Evolutionary conservation across 2,113 vertebrate species (phyloP).

Genomic region (Cyphomyrus discorhynchus): DNA sequence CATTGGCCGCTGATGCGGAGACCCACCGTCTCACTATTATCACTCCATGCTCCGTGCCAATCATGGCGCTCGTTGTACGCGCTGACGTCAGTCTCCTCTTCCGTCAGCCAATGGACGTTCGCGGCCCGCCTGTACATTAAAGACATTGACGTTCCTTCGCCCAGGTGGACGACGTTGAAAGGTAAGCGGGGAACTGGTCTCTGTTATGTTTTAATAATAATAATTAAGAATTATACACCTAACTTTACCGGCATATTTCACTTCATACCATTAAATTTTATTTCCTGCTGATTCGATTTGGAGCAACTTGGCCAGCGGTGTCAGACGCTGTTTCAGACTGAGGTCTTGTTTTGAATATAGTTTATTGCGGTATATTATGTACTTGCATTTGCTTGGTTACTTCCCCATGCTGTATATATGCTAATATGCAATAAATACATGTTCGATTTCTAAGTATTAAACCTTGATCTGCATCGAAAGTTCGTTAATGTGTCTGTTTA

Average conservation of each 20-base stretch:
- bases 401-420: not conserved
- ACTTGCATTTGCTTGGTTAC: not conserved
- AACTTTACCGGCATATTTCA: not conserved
- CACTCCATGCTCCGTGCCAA: conserved; percentile 60
- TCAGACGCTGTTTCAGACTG: not conserved
- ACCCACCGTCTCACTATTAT: conserved; percentile 63
- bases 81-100: conserved; percentile 42
- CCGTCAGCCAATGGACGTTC: conserved; percentile 46
- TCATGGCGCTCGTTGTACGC: conserved; percentile 29
- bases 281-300: not conserved
- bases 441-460: not conserved
- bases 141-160: not conserved
- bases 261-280: not conserved
- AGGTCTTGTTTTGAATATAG: not conserved
- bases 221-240: not conserved
- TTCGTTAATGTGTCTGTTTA: conserved; percentile 38
- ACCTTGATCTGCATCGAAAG: not conserved
- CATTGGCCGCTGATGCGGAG: conserved; percentile 49
- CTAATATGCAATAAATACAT: not conserved
- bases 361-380: not conserved
- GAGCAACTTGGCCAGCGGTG: not conserved
- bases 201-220: not conserved
- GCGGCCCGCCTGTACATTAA: conserved; percentile 36
- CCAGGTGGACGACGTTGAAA: conserved; percentile 46
- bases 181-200: conserved; percentile 13